phyloP scores from a whole-genome alignment of 2,888 invertebrate genomes.

The Parnassius mnemosyne region DNA sequence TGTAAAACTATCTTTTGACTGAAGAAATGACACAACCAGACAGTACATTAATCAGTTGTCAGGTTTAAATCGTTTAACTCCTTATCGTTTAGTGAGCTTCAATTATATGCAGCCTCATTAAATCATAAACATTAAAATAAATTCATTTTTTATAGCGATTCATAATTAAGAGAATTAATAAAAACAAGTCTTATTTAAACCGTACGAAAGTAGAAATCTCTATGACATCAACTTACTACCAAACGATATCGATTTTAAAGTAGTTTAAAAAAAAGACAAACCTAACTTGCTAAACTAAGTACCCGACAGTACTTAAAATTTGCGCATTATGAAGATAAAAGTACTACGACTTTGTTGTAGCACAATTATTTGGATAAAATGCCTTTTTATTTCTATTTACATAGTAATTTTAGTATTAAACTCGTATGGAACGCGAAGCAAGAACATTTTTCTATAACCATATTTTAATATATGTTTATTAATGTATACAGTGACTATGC shows the following conservation, averaged over 20 bases:
- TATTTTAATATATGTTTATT: background rate
- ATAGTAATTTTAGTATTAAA: too few relatives aligned
- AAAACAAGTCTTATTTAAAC: background rate
- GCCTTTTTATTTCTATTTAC: background rate
- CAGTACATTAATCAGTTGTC: too few relatives aligned
- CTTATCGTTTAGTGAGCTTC: too few relatives aligned
- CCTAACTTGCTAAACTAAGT: constrained; percentile 10
- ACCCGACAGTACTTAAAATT: constrained; percentile 17
- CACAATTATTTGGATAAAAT: background rate
- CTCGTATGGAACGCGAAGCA: background rate
- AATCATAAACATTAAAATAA: too few relatives aligned
- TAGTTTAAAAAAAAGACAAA: constrained; percentile 6
- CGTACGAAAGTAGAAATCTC: background rate
- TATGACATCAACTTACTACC: background rate
- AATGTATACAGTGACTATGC: background rate
- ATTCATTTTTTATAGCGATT: too few relatives aligned
- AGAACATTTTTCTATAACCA: background rate
- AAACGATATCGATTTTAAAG: constrained; percentile 9
- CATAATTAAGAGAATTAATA: too few relatives aligned
- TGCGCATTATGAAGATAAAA: constrained; percentile 21
- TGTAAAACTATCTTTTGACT: too few relatives aligned
- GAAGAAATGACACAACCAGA: too few relatives aligned
- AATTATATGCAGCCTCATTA: too few relatives aligned
- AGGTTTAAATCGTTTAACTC: too few relatives aligned
- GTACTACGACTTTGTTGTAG: constrained; percentile 5